Evolutionary conservation across 2,888 invertebrate genomes (phyloP), one percentile per base, ranked within the genome.

Genomic region (Cephus pulcher): DNA sequence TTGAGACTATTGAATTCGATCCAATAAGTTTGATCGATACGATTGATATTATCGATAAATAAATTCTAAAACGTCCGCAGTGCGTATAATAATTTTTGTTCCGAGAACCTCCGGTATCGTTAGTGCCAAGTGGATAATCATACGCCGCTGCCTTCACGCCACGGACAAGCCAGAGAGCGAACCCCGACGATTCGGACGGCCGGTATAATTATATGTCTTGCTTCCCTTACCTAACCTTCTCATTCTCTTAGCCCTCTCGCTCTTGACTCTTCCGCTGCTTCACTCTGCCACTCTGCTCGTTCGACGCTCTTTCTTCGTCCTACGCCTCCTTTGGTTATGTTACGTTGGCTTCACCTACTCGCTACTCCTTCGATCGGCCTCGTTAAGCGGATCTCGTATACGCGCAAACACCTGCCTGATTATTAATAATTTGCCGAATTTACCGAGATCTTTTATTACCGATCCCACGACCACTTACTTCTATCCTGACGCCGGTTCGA

Each of bases 41-140:
- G 40, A 40, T 40, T 40, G 15, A 40, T 40, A 15, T 15, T 40
- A 40, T 40, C 15, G 40, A 40, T 40, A 6, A 40, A 40, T 40
- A 40, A 40, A 40, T 40, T 40, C 40, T 15, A 15, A 71, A 76
- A 79, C 74, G 71, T 74, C 34, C 68, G 37, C 40, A 40, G 35
- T 71, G 56, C 56, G 34, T 74, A 56, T 75, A 78, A 78, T 80
- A 78, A 75, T 70, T 74, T 76, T 74, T 73, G 70, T 74, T 77
- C 76, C 77, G 77, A 79, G 83, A 81, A 83, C 85, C 84, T 81
- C 85, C 82, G 82, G 86, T 88, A 88, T 88, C 88, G 88, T 89
- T 89, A 88, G 88, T 88, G 87, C 82, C 88, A 89, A 89, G 89
- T 89, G 88, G 89, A 88, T 89, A 89, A 89, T 89, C 89, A 88